A percentile compares a stretch with the other conserved stretches of the same genome.
phyloP scores from a whole-genome alignment of 2,797 vertebrate species.

The Myiotriccus ornatus region DNA sequence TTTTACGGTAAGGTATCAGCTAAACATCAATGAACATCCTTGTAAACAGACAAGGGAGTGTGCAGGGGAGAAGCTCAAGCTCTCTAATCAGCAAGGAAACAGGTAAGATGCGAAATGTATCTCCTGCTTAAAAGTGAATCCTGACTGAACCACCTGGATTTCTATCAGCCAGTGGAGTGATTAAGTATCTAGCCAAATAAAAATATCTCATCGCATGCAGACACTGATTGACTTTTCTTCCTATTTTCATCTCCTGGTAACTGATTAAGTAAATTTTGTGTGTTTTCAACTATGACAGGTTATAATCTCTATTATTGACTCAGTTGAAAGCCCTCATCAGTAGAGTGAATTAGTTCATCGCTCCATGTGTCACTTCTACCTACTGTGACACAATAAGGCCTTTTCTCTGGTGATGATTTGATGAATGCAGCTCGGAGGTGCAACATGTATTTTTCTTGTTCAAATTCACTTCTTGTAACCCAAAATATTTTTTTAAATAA shows the following conservation, averaged over 20 bases:
- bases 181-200: background rate
- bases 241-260: background rate
- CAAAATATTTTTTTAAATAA: slow-evolving; percentile 2
- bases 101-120: background rate
- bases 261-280: background rate
- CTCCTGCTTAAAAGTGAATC: background rate
- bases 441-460: background rate
- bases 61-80: background rate
- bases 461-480: background rate
- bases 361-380: background rate
- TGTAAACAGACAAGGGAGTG: background rate
- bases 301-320: background rate
- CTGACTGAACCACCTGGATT: background rate
- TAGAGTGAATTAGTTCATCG: background rate
- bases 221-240: background rate
- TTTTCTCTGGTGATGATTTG: slow-evolving; percentile 10
- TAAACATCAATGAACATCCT: background rate
- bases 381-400: background rate
- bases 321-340: background rate
- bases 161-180: background rate
- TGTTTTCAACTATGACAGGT: background rate
- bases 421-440: background rate
- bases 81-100: background rate
- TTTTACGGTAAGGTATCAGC: background rate
- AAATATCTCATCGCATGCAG: background rate